Percentiles rank a stretch among this genome's conserved stretches.
These are phyloP conservation scores for Vultur gryphus DNA, from an alignment of 2,797 vertebrate genomes.

Conservation along the genomic window DNA sequence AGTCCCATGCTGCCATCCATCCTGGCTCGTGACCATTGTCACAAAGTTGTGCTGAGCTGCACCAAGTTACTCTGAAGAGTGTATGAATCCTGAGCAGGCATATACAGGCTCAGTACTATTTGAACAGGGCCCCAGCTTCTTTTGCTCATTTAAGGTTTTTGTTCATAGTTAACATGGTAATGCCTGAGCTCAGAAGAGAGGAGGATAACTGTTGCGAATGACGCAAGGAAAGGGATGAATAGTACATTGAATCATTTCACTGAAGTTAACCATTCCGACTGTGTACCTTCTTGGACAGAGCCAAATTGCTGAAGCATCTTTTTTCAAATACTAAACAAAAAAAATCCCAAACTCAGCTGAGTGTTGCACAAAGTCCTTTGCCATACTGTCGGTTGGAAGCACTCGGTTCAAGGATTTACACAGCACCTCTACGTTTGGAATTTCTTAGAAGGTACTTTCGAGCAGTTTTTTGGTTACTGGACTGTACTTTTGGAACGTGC, in stretches of 20 bases:
- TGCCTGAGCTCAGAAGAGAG: not conserved
- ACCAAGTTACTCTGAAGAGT: not conserved
- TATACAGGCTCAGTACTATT: not conserved
- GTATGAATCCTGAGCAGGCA: not conserved
- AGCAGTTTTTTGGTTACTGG: not conserved
- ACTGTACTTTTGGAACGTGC: not conserved
- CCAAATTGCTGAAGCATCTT: not conserved
- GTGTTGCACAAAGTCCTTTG: not conserved
- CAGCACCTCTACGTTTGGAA: not conserved
- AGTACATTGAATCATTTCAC: not conserved
- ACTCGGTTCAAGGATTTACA: not conserved
- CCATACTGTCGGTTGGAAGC: not conserved
- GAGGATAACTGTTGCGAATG: not conserved
- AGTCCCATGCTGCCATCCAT: not conserved
- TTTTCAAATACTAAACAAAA: not conserved
- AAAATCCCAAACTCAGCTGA: rapidly evolving
- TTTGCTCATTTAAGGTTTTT: not conserved
- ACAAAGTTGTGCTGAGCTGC: not conserved
- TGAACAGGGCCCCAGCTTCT: not conserved
- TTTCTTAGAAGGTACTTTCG: not conserved
- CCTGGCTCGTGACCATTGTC: not conserved
- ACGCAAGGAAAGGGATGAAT: not conserved
- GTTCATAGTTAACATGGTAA: not conserved
- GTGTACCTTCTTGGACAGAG: not conserved
- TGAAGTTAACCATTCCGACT: not conserved